A percentile compares a stretch with the other conserved stretches of the same genome.
These are phyloP conservation scores for Chrysodeixis includens DNA, from an alignment of 2,888 invertebrate genomes.

Conservation along the genomic window DNA sequence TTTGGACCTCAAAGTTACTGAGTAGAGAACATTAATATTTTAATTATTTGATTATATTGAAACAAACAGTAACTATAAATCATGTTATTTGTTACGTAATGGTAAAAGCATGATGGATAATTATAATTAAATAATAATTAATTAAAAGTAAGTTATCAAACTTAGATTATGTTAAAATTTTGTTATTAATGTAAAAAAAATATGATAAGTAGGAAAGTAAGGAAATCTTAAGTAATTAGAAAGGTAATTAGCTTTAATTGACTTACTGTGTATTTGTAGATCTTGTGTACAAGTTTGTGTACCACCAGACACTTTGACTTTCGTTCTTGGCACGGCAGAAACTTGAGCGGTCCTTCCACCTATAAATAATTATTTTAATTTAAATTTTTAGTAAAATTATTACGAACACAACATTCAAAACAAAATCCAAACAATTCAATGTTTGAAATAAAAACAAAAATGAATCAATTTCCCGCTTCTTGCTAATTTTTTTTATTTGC, in stretches of 20 bases:
- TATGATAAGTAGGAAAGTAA: neutral
- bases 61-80: neutral
- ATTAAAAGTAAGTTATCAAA: neutral
- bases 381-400: no score
- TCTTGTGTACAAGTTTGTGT: slow-evolving; percentile 96
- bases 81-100: neutral
- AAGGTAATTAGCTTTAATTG: neutral
- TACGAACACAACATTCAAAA: no score
- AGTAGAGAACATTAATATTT: no score
- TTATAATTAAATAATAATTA: neutral
- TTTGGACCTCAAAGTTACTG: no score
- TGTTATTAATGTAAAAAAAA: neutral
- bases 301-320: slow-evolving; percentile 96
- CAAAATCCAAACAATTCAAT: no score
- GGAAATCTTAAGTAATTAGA: neutral
- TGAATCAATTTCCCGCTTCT: no score
- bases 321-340: slow-evolving; percentile 95
- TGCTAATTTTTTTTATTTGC: no score
- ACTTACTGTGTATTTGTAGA: slow-evolving; percentile 91
- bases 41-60: no score
- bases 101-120: slow-evolving; percentile 4
- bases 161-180: neutral
- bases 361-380: slow-evolving; percentile 37
- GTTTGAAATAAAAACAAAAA: no score
- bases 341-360: slow-evolving; percentile 93